Evolutionary conservation across 2,113 vertebrate genomes (phyloP).

Genomic region (Danionella cerebrum): DNA sequence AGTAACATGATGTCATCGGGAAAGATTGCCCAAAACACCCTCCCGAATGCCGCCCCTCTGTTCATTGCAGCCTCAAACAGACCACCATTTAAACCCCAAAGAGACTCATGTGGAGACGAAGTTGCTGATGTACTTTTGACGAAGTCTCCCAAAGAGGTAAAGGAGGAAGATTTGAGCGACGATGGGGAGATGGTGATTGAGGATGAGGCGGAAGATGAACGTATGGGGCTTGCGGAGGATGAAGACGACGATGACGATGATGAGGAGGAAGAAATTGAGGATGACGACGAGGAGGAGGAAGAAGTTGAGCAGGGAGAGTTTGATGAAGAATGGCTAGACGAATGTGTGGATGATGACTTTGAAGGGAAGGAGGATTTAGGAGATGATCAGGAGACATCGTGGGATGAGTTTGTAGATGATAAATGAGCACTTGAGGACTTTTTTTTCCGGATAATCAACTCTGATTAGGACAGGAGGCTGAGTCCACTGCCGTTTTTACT

Average conservation of each 20-base stretch:
- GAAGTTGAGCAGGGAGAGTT: constrained; percentile 28
- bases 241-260: constrained; percentile 37
- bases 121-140: neutral
- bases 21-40: constrained; percentile 18
- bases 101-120: neutral
- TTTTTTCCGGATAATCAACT: too few species aligned
- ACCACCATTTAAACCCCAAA: neutral
- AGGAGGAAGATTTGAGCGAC: constrained; percentile 42
- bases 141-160: constrained; percentile 36
- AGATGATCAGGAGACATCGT: constrained; percentile 42
- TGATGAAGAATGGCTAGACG: constrained; percentile 35
- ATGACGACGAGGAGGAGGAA: constrained; percentile 36
- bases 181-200: constrained; percentile 30
- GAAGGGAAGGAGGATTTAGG: constrained; percentile 39
- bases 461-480: neutral
- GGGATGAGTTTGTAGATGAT: constrained; percentile 47
- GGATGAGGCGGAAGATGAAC: constrained; percentile 25
- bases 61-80: constrained; percentile 12
- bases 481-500: constrained; percentile 16
- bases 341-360: constrained; percentile 46
- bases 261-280: neutral
- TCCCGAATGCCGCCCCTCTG: constrained; percentile 1
- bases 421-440: constrained; percentile 46
- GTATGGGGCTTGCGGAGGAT: constrained; percentile 36
- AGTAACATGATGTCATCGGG: neutral